phyloP scores from a whole-genome alignment of 2,113 vertebrate species.

The Podarcis raffonei region DNA sequence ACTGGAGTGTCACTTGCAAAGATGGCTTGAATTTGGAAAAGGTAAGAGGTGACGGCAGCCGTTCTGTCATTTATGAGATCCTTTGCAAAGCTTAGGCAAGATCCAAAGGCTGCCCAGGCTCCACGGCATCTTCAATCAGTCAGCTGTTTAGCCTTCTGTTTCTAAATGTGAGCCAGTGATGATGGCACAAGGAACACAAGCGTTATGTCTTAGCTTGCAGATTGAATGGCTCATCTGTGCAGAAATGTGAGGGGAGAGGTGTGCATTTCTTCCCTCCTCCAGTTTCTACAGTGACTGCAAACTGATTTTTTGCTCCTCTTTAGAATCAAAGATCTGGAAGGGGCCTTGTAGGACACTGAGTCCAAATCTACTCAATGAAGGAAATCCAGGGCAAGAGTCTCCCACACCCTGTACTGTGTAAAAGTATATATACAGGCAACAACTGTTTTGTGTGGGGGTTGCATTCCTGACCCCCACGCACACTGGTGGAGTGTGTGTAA shows the following conservation, averaged over 20 bases:
- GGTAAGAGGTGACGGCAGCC: not conserved
- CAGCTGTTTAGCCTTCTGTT: slow-evolving; percentile 16
- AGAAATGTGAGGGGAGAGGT: not conserved
- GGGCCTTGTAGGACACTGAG: not conserved
- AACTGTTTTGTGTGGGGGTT: no score
- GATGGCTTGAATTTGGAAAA: not conserved
- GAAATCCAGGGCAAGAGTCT: not conserved
- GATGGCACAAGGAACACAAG: not conserved
- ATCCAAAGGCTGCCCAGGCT: not conserved
- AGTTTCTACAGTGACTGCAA: not conserved
- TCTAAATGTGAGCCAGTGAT: not conserved
- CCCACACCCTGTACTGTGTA: no score
- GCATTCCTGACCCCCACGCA: no score
- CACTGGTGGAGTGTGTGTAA: no score
- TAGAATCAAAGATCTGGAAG: not conserved
- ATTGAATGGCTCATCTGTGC: not conserved
- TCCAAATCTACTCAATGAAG: not conserved
- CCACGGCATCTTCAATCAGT: not conserved
- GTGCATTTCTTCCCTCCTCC: not conserved
- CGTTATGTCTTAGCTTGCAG: not conserved
- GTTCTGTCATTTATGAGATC: not conserved
- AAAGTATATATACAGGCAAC: no score
- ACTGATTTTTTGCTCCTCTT: not conserved
- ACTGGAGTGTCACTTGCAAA: not conserved
- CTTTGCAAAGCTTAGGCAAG: not conserved